Evolutionary conservation across 2,888 invertebrate species (phyloP).

Genomic region (Caradrina clavipalpis): DNA sequence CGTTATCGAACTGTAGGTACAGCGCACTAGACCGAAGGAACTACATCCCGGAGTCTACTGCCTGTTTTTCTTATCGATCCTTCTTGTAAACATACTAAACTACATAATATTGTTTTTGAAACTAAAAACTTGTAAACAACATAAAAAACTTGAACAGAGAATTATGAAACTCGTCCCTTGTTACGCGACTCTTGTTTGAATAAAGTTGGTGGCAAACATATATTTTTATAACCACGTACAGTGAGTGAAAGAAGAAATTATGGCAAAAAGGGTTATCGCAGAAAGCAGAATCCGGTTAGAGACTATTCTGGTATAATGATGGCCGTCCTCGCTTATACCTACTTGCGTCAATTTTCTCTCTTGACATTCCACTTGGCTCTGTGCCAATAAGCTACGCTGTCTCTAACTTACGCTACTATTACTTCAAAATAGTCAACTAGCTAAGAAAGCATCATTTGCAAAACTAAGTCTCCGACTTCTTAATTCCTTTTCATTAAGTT

Average conservation of each 20-base stretch:
- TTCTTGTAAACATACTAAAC: not conserved
- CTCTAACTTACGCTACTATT: conserved; percentile 47
- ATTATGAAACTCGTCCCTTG: not conserved
- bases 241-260: conserved; percentile 16
- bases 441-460: conserved; percentile 29
- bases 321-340: conserved; percentile 40
- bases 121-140: not conserved
- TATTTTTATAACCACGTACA: conserved; percentile 4
- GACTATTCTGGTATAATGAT: conserved; percentile 56
- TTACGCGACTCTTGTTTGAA: not conserved
- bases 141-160: not conserved
- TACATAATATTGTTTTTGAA: not conserved
- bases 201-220: not conserved
- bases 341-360: conserved; percentile 63
- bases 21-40: conserved; percentile 64
- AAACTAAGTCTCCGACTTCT: conserved; percentile 20
- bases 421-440: conserved; percentile 43
- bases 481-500: conserved; percentile 33
- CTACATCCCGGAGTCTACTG: conserved; percentile 50
- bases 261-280: conserved; percentile 34
- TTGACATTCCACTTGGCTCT: conserved; percentile 60
- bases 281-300: conserved; percentile 46
- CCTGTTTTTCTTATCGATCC: conserved; percentile 58
- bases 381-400: conserved; percentile 51
- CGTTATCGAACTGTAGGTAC: conserved; percentile 60